These are phyloP conservation scores for Phalanger gymnotis DNA, from an alignment of 2,797 vertebrate genomes.

Conservation along the genomic window DNA sequence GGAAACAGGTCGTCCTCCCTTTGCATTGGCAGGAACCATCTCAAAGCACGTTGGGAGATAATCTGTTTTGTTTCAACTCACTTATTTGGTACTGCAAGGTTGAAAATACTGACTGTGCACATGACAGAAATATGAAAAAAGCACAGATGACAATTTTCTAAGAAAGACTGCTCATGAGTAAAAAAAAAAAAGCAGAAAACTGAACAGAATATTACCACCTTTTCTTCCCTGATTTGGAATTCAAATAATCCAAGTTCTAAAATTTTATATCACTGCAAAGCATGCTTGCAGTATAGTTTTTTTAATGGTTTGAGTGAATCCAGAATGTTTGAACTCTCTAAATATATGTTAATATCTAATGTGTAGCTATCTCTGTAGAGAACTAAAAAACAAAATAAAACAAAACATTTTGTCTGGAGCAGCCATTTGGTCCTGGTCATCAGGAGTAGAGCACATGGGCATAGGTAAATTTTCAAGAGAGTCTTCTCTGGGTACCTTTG, in stretches of 20 bases:
- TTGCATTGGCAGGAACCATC: conserved; percentile 41
- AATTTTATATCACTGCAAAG: conserved; percentile 38
- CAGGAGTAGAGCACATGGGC: neutral
- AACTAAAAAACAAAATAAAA: conserved; percentile 5
- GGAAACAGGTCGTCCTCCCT: conserved; percentile 46
- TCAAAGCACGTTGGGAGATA: neutral
- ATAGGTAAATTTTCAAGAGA: neutral
- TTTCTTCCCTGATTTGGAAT: conserved; percentile 47
- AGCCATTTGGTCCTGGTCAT: neutral
- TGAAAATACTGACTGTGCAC: conserved; percentile 31
- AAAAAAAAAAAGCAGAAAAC: conserved; percentile 38
- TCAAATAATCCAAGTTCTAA: conserved; percentile 47
- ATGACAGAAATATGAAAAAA: conserved; percentile 37
- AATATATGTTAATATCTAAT: conserved; percentile 22
- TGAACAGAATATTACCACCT: neutral
- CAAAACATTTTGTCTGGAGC: neutral
- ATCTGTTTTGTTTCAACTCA: conserved; percentile 64
- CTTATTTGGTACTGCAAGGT: conserved; percentile 43
- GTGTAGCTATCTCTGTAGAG: neutral
- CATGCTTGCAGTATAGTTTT: conserved; percentile 15
- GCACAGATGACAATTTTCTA: conserved; percentile 50
- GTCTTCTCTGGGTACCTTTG: neutral
- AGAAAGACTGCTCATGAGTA: conserved; percentile 45
- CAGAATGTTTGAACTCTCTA: conserved; percentile 13
- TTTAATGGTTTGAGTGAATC: conserved; percentile 30